These are phyloP conservation scores for Lacanobia oleracea DNA, from an alignment of 2,888 invertebrate genomes.

Conservation along the genomic window DNA sequence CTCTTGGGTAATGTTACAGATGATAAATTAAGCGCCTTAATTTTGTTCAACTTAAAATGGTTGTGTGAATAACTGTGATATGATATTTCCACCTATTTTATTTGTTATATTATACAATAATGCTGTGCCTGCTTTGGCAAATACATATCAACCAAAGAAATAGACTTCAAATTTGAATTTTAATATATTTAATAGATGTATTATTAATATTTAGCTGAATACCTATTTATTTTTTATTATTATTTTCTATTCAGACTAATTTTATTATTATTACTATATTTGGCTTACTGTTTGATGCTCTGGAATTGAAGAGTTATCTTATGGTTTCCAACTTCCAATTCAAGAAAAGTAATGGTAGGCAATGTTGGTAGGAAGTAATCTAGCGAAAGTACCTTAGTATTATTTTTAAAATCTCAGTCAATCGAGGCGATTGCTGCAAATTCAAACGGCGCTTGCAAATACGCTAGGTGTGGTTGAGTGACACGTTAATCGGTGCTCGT, in stretches of 20 bases:
- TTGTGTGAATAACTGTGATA: slow-evolving; percentile 78
- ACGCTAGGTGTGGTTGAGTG: background rate
- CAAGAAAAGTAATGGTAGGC: background rate
- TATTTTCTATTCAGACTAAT: background rate
- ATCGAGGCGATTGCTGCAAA: background rate
- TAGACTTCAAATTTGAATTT: slow-evolving; percentile 60
- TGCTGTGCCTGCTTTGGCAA: slow-evolving; percentile 55
- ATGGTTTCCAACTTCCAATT: background rate
- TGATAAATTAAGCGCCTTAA: slow-evolving; percentile 34
- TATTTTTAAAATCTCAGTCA: background rate
- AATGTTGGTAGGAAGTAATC: background rate
- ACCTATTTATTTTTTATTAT: slow-evolving; percentile 21
- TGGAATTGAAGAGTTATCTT: background rate
- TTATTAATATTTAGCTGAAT: slow-evolving; percentile 28
- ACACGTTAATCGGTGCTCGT: background rate
- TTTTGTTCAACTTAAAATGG: slow-evolving; percentile 67
- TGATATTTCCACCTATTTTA: slow-evolving; percentile 69
- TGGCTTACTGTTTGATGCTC: background rate
- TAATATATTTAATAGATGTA: slow-evolving; percentile 43
- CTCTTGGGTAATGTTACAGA: slow-evolving; percentile 55
- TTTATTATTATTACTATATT: slow-evolving; percentile 3
- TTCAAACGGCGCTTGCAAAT: background rate
- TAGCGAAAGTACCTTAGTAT: too few relatives aligned
- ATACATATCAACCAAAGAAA: slow-evolving; percentile 69
- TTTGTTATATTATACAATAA: slow-evolving; percentile 51